Evolutionary conservation across 2,888 invertebrate genomes (phyloP).

Genomic region (Euphydryas editha): DNA sequence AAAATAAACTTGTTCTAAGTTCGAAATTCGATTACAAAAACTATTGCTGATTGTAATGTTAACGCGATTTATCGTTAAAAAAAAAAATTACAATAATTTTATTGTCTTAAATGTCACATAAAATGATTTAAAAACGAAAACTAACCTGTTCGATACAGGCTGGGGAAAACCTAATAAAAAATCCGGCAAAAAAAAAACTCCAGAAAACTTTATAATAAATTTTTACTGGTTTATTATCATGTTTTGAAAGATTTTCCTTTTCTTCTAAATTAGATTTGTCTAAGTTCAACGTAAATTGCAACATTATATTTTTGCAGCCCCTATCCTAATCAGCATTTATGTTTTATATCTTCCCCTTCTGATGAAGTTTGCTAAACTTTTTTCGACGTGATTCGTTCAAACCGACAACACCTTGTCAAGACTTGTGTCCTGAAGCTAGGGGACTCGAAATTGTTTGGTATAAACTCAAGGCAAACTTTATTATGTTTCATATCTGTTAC

Average conservation of each 20-base stretch:
- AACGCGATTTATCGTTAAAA: too few species aligned
- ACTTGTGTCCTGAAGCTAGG: slow-evolving; percentile 15
- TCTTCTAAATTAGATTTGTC: background rate
- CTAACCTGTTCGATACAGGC: too few species aligned
- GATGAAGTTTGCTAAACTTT: slow-evolving; percentile 29
- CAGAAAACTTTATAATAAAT: background rate
- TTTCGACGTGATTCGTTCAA: slow-evolving; percentile 34
- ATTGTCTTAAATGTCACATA: too few species aligned
- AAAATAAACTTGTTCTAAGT: too few species aligned
- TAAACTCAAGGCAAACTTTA: slow-evolving; percentile 16
- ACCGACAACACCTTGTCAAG: slow-evolving; percentile 27
- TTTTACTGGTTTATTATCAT: background rate
- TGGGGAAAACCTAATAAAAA: too few species aligned
- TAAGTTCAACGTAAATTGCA: background rate
- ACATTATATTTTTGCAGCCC: background rate
- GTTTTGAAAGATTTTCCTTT: background rate
- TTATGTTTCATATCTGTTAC: slow-evolving; percentile 16
- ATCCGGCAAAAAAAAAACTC: too few species aligned
- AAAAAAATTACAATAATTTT: too few species aligned
- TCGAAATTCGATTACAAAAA: too few species aligned
- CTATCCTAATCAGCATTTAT: background rate
- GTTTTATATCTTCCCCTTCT: slow-evolving; percentile 13
- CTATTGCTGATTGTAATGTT: too few species aligned
- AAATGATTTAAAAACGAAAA: too few species aligned
- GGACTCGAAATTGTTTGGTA: slow-evolving; percentile 18